These are phyloP conservation scores for Cecropterus lyciades DNA, from an alignment of 1,140 invertebrate species.

Conservation along the genomic window DNA sequence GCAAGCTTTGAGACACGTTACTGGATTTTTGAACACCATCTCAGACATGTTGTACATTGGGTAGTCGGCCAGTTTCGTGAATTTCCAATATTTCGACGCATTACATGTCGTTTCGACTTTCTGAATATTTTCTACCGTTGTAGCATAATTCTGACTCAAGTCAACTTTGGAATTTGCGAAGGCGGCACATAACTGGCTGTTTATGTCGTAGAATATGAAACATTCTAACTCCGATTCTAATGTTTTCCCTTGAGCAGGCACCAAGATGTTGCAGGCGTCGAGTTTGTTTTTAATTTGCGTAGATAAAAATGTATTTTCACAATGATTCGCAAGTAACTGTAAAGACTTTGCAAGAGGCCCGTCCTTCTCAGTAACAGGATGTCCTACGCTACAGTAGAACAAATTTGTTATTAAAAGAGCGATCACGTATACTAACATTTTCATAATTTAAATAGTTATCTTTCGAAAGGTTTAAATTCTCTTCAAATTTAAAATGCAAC, in stretches of 20 bases:
- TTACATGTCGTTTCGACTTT: slow-evolving; percentile 53
- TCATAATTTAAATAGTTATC: not conserved
- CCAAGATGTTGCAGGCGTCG: slow-evolving; percentile 47
- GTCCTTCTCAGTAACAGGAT: slow-evolving; percentile 41
- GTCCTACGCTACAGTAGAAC: slow-evolving; percentile 55
- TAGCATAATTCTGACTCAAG: slow-evolving; percentile 46
- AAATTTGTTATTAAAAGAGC: slow-evolving; percentile 58
- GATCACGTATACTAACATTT: slow-evolving; percentile 59
- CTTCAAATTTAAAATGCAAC: not conserved
- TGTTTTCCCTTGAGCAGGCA: slow-evolving; percentile 16
- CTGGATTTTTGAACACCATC: slow-evolving; percentile 46
- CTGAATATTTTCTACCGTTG: slow-evolving; percentile 48
- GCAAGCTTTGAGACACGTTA: slow-evolving; percentile 57
- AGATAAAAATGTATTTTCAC: slow-evolving; percentile 56
- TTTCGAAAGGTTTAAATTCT: not conserved
- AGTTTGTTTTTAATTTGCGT: slow-evolving; percentile 51
- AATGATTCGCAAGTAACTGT: slow-evolving; percentile 50
- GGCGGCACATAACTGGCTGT: slow-evolving; percentile 57
- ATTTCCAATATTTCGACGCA: slow-evolving; percentile 54
- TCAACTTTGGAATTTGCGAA: slow-evolving; percentile 43
- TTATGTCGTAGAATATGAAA: slow-evolving; percentile 73
- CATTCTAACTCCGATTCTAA: slow-evolving; percentile 54
- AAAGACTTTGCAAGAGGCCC: slow-evolving; percentile 43
- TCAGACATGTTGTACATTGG: slow-evolving; percentile 42
- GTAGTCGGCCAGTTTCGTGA: slow-evolving; percentile 46